These are phyloP conservation scores for Cephus rjabovi DNA, from an alignment of 2,888 invertebrate species.

Conservation along the genomic window DNA sequence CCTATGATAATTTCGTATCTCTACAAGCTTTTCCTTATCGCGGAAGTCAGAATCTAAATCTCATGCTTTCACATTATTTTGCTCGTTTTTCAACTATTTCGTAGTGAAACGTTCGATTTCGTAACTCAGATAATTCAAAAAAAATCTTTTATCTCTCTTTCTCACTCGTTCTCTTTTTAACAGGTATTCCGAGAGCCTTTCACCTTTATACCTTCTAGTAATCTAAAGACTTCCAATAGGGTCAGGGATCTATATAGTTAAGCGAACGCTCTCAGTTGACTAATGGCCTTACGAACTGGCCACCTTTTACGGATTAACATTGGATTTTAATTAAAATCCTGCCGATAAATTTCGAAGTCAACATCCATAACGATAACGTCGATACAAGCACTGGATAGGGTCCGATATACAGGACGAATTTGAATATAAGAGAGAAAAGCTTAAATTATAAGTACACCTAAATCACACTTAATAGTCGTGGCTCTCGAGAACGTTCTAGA, in stretches of 20 bases:
- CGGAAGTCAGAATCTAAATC: not conserved
- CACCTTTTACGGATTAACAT: not conserved
- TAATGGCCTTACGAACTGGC: not conserved
- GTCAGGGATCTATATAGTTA: not conserved
- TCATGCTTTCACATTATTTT: not conserved
- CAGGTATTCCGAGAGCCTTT: not conserved
- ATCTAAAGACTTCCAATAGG: not conserved
- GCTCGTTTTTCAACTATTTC: not conserved
- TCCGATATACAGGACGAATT: not conserved
- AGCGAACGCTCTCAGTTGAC: not conserved
- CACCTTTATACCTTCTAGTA: not conserved
- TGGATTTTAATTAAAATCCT: not conserved
- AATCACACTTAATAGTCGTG: not conserved
- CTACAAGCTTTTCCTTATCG: no score
- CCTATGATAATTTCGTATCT: no score
- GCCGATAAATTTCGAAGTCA: not conserved
- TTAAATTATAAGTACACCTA: not conserved
- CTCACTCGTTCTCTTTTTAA: not conserved
- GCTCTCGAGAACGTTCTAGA: not conserved
- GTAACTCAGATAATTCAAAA: not conserved
- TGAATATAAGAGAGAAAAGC: not conserved
- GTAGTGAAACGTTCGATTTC: not conserved
- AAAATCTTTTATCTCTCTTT: not conserved
- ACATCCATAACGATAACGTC: not conserved
- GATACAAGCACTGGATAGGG: not conserved